Conservation (phyloP, 2,797 vertebrate genomes). For the Paramormyrops hopkinsi region DNA sequence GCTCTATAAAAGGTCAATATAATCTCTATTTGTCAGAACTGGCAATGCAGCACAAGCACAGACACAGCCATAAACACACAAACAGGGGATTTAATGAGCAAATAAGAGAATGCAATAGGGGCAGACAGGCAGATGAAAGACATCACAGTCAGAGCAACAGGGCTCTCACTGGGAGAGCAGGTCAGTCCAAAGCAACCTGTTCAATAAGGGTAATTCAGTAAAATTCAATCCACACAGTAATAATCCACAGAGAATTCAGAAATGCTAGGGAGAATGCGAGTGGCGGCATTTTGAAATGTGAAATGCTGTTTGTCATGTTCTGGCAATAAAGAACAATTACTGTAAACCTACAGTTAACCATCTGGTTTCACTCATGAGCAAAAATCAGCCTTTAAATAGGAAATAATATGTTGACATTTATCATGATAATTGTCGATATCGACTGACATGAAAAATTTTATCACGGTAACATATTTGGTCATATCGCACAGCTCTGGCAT, state of each 20-base stretch:
- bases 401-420: neutral
- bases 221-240: neutral
- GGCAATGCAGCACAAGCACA: neutral
- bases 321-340: neutral
- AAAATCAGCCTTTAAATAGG: neutral
- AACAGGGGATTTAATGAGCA: neutral
- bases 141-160: neutral
- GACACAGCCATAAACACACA: neutral
- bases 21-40: neutral
- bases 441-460: neutral
- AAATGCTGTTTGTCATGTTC: neutral
- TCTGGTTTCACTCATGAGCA: neutral
- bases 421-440: neutral
- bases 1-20: neutral
- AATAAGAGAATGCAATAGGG: neutral
- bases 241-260: neutral
- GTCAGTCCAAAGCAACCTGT: neutral
- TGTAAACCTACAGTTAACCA: neutral
- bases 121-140: neutral
- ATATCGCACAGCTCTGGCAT: neutral
- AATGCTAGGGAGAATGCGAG: neutral
- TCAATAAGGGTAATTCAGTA: neutral
- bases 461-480: neutral
- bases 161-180: neutral
- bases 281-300: neutral